A percentile compares a stretch with the other conserved stretches of the same genome.
Conservation (phyloP, 2,797 vertebrate species). For the Lepidocolaptes lacrymiger region DNA sequence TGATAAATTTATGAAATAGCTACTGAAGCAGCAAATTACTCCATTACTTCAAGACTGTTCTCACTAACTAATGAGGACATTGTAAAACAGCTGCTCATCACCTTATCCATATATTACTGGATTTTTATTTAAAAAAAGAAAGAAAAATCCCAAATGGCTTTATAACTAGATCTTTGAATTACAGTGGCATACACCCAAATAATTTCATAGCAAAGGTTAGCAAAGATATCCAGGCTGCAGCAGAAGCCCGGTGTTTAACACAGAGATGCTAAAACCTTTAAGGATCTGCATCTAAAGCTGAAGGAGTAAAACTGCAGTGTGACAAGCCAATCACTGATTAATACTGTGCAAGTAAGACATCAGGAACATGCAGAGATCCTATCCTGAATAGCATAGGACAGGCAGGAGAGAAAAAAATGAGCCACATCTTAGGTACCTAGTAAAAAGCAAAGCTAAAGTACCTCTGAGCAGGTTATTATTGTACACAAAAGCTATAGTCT, state of each 20-base stretch:
- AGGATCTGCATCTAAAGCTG: background rate
- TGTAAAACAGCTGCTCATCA: background rate
- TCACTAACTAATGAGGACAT: conserved; percentile 3
- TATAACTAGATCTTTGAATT: background rate
- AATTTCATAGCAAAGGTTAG: background rate
- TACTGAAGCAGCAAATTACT: conserved; percentile 2
- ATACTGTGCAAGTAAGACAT: background rate
- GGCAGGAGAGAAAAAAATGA: background rate
- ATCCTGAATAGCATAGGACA: background rate
- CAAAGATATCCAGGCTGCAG: background rate
- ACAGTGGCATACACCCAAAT: background rate
- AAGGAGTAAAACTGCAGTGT: background rate
- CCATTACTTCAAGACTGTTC: background rate
- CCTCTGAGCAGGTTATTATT: background rate
- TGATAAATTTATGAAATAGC: conserved; percentile 28
- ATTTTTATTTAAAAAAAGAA: conserved; percentile 12
- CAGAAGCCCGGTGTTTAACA: background rate
- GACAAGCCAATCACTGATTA: background rate
- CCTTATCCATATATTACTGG: background rate
- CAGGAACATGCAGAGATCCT: background rate
- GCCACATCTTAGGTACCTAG: background rate
- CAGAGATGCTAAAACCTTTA: background rate
- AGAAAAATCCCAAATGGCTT: background rate
- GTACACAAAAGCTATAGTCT: background rate
- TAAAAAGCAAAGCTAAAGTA: background rate